These are phyloP conservation scores for Tiliacea aurago DNA, from an alignment of 2,888 invertebrate species.

Conservation along the genomic window DNA sequence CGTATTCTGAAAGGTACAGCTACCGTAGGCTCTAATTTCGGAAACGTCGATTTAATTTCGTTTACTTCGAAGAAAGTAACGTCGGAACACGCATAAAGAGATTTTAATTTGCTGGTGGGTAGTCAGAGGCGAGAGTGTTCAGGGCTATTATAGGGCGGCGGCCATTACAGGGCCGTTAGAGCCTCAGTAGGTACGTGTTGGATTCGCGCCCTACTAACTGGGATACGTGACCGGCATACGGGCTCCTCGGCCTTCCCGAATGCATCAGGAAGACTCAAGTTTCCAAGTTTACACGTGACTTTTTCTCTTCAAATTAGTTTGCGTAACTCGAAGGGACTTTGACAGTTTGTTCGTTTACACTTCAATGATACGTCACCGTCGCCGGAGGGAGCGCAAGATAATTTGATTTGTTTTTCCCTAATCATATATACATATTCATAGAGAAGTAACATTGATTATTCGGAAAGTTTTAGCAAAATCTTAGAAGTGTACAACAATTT, in stretches of 20 bases:
- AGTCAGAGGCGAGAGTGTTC: constrained; percentile 78
- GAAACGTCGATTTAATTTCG: constrained; percentile 72
- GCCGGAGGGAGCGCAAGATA: constrained; percentile 14
- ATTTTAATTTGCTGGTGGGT: constrained; percentile 87
- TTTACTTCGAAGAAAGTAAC: constrained; percentile 65
- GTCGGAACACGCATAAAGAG: constrained; percentile 69
- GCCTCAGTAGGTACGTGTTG: constrained; percentile 83
- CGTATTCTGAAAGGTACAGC: constrained; percentile 49
- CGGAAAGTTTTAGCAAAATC: constrained; percentile 26
- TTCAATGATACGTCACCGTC: constrained; percentile 39
- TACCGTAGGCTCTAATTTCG: constrained; percentile 60
- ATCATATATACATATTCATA: constrained; percentile 1
- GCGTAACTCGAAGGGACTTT: constrained; percentile 51
- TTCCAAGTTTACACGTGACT: constrained; percentile 66
- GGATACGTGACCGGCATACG: constrained; percentile 82
- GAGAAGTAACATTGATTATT: constrained; percentile 8
- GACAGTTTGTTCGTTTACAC: constrained; percentile 52
- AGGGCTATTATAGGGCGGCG: constrained; percentile 80
- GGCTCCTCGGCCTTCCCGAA: constrained; percentile 65
- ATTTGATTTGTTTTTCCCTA: constrained; percentile 33
- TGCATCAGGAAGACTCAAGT: constrained; percentile 71
- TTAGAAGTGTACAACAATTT: constrained; percentile 38
- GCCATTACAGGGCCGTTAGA: constrained; percentile 87
- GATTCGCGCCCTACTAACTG: constrained; percentile 87
- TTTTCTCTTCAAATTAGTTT: constrained; percentile 64